Evolutionary conservation across 2,113 vertebrate genomes (phyloP).

Genomic region (Motacilla tschutschensis): DNA sequence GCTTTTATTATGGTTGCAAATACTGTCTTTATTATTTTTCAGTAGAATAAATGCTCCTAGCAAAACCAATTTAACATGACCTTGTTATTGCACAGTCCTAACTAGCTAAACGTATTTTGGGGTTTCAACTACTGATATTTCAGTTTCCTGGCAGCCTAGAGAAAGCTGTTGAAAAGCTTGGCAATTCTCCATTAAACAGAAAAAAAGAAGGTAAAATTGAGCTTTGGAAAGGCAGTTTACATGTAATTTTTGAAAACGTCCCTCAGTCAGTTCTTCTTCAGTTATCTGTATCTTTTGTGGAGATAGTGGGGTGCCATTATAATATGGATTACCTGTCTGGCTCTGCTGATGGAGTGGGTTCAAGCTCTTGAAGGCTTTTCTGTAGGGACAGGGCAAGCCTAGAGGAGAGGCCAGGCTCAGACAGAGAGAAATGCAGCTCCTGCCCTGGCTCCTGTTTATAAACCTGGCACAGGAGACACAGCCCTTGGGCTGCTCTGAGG

Average conservation of each 20-base stretch:
- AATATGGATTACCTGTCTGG: accelerated
- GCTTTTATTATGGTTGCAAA: slow-evolving; percentile 41
- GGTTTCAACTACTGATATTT: not conserved
- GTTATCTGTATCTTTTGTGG: not conserved
- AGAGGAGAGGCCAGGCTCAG: not conserved
- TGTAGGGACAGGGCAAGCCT: not conserved
- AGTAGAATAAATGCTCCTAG: slow-evolving; percentile 4
- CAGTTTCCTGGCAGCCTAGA: not conserved
- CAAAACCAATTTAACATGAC: slow-evolving; percentile 15
- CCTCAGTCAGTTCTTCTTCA: not conserved
- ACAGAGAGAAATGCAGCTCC: not conserved
- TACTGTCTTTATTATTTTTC: slow-evolving; percentile 25
- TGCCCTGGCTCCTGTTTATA: not conserved
- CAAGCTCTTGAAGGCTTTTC: not conserved
- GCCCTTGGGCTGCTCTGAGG: not conserved
- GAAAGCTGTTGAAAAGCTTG: not conserved
- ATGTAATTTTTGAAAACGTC: accelerated
- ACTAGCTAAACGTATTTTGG: not conserved
- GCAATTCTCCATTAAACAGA: not conserved
- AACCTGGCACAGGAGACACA: accelerated
- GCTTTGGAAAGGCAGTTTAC: not conserved
- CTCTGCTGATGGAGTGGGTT: not conserved
- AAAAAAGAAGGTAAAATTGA: not conserved
- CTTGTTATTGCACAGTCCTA: not conserved
- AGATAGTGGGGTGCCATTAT: not conserved